Conservation (phyloP, 1,140 invertebrate genomes). For the Halictus rubicundus region DNA sequence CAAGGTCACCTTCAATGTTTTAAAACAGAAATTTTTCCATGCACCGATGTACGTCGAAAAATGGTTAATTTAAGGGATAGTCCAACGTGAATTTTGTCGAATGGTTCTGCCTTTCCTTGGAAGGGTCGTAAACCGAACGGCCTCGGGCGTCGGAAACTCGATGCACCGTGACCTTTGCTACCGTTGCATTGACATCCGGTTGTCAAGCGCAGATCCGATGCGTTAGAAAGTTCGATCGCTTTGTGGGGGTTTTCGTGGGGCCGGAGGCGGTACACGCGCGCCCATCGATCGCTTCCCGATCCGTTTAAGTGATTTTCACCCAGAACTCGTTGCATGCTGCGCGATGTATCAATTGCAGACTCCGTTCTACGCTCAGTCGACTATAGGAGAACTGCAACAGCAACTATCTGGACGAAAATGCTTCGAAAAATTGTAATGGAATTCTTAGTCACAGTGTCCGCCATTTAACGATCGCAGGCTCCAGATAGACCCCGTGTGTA, state of each 20-base stretch:
- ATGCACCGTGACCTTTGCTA: conserved; percentile 27
- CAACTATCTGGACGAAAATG: background rate
- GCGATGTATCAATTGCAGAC: background rate
- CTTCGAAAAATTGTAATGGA: background rate
- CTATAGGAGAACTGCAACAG: no score
- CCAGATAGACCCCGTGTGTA: no score
- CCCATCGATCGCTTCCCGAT: conserved; percentile 35
- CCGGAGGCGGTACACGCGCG: background rate
- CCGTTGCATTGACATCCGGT: conserved; percentile 41
- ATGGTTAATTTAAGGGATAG: no score
- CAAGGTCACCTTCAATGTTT: no score
- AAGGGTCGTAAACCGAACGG: no score
- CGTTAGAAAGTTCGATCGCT: conserved; percentile 37
- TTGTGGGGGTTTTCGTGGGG: conserved; percentile 5
- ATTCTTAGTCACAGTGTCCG: no score
- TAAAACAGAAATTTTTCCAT: no score
- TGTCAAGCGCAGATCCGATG: conserved; percentile 22
- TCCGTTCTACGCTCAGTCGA: background rate
- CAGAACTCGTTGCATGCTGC: background rate
- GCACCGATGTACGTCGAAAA: no score
- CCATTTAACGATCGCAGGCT: no score
- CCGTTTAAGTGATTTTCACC: conserved; percentile 35
- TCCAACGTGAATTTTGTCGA: no score
- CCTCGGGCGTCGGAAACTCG: no score
- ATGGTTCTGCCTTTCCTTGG: no score